These are phyloP conservation scores for Eidolon dupreanum DNA, from an alignment of 2,797 vertebrate genomes.

Conservation along the genomic window DNA sequence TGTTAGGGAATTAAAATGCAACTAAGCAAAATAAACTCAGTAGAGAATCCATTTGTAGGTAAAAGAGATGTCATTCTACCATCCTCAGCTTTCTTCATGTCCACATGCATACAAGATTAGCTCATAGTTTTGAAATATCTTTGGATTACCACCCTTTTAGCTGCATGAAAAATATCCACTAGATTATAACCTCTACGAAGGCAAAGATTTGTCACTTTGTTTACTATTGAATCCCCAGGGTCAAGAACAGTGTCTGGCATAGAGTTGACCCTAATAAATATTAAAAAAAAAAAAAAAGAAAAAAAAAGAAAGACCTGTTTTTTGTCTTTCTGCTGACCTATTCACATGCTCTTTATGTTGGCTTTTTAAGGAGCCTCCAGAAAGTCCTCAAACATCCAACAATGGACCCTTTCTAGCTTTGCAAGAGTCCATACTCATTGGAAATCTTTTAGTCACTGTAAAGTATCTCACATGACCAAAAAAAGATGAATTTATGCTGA, in stretches of 20 bases:
- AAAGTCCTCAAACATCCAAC: neutral
- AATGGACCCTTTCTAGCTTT: neutral
- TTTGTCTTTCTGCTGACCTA: neutral
- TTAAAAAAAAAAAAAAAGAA: neutral
- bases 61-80: neutral
- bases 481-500: neutral
- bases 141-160: neutral
- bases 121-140: neutral
- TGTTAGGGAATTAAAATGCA: neutral
- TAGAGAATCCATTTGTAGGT: neutral
- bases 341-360: neutral
- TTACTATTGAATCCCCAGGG: neutral
- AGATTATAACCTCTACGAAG: neutral
- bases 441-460: neutral
- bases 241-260: neutral
- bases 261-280: neutral
- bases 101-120: neutral
- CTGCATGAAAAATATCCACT: neutral
- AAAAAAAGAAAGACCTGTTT: neutral
- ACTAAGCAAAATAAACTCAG: neutral
- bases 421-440: neutral
- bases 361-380: neutral
- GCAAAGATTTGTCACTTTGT: neutral
- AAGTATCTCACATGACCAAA: neutral
- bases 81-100: neutral